Conservation (phyloP, 2,888 invertebrate species). For the Adelphocoris suturalis region DNA sequence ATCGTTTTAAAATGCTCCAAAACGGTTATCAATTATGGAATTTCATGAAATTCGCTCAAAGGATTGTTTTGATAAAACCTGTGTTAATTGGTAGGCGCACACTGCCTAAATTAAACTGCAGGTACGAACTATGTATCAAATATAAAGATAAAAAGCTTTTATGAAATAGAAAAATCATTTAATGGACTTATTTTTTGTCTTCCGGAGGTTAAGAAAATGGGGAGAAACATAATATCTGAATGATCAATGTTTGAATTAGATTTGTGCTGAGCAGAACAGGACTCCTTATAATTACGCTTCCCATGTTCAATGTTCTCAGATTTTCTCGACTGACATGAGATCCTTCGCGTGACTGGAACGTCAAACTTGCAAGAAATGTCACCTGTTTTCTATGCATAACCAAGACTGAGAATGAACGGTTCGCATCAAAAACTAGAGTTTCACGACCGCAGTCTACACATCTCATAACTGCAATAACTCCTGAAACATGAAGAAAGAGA, state of each 20-base stretch:
- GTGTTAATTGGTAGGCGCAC: too few species aligned
- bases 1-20: too few species aligned
- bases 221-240: too few species aligned
- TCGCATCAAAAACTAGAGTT: not conserved
- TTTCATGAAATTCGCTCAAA: too few species aligned
- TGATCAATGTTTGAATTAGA: not conserved
- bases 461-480: not conserved
- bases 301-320: not conserved
- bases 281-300: not conserved
- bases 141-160: too few species aligned
- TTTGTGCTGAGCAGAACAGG: not conserved
- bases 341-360: not conserved
- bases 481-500: constrained; percentile 27
- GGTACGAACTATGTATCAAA: too few species aligned
- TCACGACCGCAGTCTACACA: not conserved
- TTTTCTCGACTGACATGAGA: not conserved
- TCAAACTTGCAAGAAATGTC: not conserved
- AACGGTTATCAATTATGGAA: too few species aligned
- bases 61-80: too few species aligned
- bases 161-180: too few species aligned
- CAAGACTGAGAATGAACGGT: constrained; percentile 6
- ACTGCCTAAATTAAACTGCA: too few species aligned
- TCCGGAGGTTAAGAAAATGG: too few species aligned
- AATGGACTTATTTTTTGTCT: too few species aligned
- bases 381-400: not conserved